These are phyloP conservation scores for Schizothorax lantsangensis DNA, from an alignment of 2,797 vertebrate genomes.

Conservation along the genomic window DNA sequence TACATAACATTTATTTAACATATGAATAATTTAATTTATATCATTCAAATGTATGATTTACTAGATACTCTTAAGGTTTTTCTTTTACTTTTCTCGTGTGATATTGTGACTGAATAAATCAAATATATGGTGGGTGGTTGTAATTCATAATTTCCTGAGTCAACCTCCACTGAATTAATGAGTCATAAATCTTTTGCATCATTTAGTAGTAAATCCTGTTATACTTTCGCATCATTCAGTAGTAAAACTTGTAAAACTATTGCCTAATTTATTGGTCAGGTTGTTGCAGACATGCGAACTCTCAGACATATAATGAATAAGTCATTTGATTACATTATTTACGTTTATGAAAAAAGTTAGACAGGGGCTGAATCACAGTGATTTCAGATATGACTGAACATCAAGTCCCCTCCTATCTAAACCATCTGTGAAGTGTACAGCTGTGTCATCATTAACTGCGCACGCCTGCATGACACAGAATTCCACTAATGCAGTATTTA, in stretches of 20 bases:
- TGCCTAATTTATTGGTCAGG: slow-evolving; percentile 2
- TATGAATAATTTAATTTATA: background rate
- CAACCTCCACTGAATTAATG: slow-evolving; percentile 41
- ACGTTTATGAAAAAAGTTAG: background rate
- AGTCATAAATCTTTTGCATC: slow-evolving; percentile 45
- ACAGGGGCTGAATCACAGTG: background rate
- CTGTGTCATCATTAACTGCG: slow-evolving; percentile 32
- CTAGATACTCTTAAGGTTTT: background rate
- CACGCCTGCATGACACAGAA: slow-evolving; percentile 43
- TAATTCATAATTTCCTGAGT: slow-evolving; percentile 46
- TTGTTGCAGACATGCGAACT: background rate
- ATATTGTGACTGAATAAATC: background rate
- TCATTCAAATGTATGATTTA: background rate
- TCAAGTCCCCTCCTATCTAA: slow-evolving; percentile 39
- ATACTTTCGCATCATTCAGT: slow-evolving; percentile 39
- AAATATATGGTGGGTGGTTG: background rate
- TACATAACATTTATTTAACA: background rate
- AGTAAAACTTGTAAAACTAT: background rate
- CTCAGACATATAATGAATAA: slow-evolving; percentile 9
- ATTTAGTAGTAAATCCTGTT: slow-evolving; percentile 39
- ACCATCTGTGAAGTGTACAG: background rate
- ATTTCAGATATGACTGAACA: slow-evolving; percentile 9
- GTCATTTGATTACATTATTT: background rate
- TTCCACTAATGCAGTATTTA: slow-evolving; percentile 26
- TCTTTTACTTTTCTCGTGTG: background rate